Conservation (phyloP, 2,797 vertebrate species). For the Sebastes minor region DNA sequence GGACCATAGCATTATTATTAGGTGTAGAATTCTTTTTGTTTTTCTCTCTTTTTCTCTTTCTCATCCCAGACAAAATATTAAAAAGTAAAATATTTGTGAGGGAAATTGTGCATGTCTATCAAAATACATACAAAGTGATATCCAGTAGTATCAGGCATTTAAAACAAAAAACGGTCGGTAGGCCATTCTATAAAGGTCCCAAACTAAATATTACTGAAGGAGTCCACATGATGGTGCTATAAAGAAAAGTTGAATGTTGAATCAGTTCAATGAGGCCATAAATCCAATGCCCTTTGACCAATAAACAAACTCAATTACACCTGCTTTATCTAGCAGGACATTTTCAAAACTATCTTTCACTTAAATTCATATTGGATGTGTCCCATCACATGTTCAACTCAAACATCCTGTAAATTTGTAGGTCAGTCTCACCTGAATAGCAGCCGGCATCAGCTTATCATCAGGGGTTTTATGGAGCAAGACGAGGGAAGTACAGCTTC, state of each 20-base stretch:
- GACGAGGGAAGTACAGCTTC: slow-evolving; percentile 76
- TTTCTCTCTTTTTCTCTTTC: background rate
- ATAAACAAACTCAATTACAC: background rate
- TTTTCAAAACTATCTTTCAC: background rate
- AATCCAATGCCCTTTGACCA: background rate
- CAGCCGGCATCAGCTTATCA: slow-evolving; percentile 38
- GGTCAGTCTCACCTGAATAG: slow-evolving; percentile 79
- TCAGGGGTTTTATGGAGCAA: slow-evolving; percentile 68
- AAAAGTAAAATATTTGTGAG: background rate
- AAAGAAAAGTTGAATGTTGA: background rate
- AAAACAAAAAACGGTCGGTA: background rate
- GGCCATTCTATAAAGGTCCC: background rate
- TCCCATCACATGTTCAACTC: background rate
- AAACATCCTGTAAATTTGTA: background rate
- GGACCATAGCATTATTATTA: background rate
- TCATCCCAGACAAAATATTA: background rate
- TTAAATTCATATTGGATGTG: background rate
- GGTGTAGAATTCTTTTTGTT: background rate
- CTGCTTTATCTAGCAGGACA: background rate
- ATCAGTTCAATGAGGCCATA: background rate
- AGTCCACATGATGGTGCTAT: slow-evolving; percentile 9
- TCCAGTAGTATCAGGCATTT: background rate
- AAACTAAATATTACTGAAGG: background rate
- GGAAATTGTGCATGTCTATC: background rate
- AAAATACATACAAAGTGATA: background rate